Evolutionary conservation across 2,888 invertebrate species (phyloP).

Genomic region (Sminthurides aquaticus): DNA sequence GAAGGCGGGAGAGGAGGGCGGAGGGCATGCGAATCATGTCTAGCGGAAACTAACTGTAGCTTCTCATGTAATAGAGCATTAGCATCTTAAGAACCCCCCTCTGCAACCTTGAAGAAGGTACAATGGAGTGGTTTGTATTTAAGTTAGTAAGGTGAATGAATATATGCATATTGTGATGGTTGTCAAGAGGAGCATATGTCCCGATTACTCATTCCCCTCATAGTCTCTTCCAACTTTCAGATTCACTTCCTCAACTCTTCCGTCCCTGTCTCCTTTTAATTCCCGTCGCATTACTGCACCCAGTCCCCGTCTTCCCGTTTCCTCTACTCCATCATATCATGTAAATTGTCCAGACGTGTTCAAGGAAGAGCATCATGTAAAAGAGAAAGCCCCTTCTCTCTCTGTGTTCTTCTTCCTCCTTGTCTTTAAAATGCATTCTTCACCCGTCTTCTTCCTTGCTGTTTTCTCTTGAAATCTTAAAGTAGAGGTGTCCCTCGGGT

Average conservation of each 20-base stretch:
- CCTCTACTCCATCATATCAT: background rate
- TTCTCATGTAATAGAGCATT: no score
- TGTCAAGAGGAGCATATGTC: background rate
- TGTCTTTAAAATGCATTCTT: background rate
- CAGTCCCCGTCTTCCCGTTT: background rate
- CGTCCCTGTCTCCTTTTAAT: background rate
- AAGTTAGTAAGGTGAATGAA: background rate
- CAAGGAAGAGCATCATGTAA: background rate
- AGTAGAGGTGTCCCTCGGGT: no score
- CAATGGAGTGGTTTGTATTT: no score
- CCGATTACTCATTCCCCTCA: background rate
- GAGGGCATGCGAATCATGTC: no score
- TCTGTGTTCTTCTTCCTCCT: background rate
- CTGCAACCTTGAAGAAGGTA: no score
- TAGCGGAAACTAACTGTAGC: no score
- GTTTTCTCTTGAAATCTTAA: no score
- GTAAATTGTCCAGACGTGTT: background rate
- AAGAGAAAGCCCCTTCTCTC: background rate
- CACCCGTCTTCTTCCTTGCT: background rate
- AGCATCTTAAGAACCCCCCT: no score
- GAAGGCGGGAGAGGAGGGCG: no score
- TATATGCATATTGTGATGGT: background rate
- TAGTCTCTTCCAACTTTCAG: background rate
- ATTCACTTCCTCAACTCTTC: background rate
- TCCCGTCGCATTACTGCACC: background rate